Evolutionary conservation across 2,113 vertebrate species (phyloP).

Genomic region (Chloroceryle aenea): DNA sequence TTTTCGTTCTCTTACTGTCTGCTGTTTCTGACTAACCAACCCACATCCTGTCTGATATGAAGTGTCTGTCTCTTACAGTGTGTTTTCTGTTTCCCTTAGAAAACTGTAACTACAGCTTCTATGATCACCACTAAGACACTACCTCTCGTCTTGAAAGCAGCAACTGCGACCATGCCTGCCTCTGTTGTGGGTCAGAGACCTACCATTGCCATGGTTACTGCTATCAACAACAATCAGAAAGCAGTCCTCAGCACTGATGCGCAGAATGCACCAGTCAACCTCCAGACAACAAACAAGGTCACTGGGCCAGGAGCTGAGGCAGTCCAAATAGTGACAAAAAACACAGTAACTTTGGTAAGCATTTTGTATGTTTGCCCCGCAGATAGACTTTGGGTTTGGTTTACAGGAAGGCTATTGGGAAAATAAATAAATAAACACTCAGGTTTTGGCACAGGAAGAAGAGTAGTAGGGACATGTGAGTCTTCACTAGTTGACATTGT

Average conservation of each 20-base stretch:
- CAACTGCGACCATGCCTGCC: constrained; percentile 88
- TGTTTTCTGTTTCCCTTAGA: constrained; percentile 81
- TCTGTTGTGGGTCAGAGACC: constrained; percentile 91
- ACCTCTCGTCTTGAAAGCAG: constrained; percentile 99
- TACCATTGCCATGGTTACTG: constrained; percentile 96
- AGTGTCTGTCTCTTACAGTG: constrained; percentile 66
- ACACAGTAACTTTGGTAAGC: constrained; percentile 94
- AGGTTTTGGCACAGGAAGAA: neutral
- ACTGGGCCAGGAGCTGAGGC: constrained; percentile 89
- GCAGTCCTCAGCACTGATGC: constrained; percentile 86
- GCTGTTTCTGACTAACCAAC: constrained; percentile 42
- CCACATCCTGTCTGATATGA: constrained; percentile 33
- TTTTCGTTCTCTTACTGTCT: constrained; percentile 48
- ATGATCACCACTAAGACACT: constrained; percentile 97
- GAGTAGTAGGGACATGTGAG: neutral
- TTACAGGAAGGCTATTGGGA: neutral
- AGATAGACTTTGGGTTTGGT: neutral
- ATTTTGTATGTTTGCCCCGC: neutral
- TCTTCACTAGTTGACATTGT: neutral
- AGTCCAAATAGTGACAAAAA: constrained; percentile 94
- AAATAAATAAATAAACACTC: neutral
- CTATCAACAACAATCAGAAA: constrained; percentile 93
- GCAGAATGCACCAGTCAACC: constrained; percentile 93
- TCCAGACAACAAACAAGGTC: constrained; percentile 94
- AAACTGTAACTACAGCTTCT: constrained; percentile 95